These are phyloP conservation scores for Acanthurus tractus DNA, from an alignment of 2,797 vertebrate species.

Conservation along the genomic window DNA sequence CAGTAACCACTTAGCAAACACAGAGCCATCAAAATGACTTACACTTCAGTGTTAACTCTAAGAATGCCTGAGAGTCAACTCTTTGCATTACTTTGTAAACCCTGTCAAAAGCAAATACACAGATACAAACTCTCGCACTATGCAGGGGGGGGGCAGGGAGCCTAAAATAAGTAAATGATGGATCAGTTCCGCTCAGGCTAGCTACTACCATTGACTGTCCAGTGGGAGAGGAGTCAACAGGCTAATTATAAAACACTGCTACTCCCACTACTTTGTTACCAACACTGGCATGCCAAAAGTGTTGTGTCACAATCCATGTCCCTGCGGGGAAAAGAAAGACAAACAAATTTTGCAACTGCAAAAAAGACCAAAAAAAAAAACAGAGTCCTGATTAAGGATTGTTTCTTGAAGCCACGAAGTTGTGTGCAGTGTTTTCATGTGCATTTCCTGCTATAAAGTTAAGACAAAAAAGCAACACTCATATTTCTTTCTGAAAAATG, in stretches of 20 bases:
- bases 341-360: constrained; percentile 19
- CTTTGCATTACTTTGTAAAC: constrained; percentile 46
- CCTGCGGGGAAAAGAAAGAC: constrained; percentile 2
- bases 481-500: neutral
- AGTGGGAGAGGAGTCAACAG: constrained; percentile 44
- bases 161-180: constrained; percentile 79
- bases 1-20: constrained; percentile 65
- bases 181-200: constrained; percentile 65
- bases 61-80: constrained; percentile 66
- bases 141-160: constrained; percentile 13
- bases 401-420: neutral
- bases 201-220: constrained; percentile 67
- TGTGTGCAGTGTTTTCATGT: neutral
- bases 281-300: constrained; percentile 44
- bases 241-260: constrained; percentile 76
- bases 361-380: neutral
- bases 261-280: constrained; percentile 54
- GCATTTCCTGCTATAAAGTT: neutral
- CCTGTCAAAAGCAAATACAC: constrained; percentile 58
- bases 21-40: constrained; percentile 55
- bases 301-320: constrained; percentile 42
- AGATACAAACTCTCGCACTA: constrained; percentile 40
- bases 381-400: neutral
- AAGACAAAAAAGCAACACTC: neutral
- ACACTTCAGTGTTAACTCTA: constrained; percentile 61